phyloP scores from a whole-genome alignment of 1,140 invertebrate genomes.

The Drosophila grimshawi region DNA sequence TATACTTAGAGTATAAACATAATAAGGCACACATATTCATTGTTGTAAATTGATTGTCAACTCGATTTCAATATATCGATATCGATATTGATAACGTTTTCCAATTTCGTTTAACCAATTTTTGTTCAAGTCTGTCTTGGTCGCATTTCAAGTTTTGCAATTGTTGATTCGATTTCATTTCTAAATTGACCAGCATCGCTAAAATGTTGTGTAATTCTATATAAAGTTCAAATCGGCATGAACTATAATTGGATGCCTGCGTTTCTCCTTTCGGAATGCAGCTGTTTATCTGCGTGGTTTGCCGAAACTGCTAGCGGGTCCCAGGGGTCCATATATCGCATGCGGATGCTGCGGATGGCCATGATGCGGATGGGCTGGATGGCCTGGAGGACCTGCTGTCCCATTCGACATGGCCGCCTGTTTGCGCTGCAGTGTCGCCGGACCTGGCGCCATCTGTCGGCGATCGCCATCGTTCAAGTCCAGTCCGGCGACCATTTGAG shows the following conservation, averaged over 20 bases:
- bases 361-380: conserved; percentile 30
- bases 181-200: conserved; percentile 82
- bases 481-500: conserved; percentile 94
- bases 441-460: conserved; percentile 49
- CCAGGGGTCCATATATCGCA: conserved; percentile 71
- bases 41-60: conserved; percentile 56
- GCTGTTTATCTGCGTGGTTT: conserved; percentile 77
- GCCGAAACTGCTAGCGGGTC: conserved; percentile 75
- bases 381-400: conserved; percentile 21
- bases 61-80: conserved; percentile 25
- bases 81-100: conserved; percentile 24
- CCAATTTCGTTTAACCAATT: conserved; percentile 17
- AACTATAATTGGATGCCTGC: background rate
- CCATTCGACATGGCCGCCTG: conserved; percentile 60
- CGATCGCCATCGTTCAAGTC: conserved; percentile 89
- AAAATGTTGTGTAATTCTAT: conserved; percentile 49
- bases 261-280: background rate
- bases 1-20: conserved; percentile 78
- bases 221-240: conserved; percentile 9
- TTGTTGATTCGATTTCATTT: conserved; percentile 39
- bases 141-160: background rate
- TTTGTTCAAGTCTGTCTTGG: conserved; percentile 19
- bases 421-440: conserved; percentile 74
- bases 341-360: conserved; percentile 56
- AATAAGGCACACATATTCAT: conserved; percentile 84